phyloP scores from a whole-genome alignment of 2,797 vertebrate species.

The Adelosebastes latens region DNA sequence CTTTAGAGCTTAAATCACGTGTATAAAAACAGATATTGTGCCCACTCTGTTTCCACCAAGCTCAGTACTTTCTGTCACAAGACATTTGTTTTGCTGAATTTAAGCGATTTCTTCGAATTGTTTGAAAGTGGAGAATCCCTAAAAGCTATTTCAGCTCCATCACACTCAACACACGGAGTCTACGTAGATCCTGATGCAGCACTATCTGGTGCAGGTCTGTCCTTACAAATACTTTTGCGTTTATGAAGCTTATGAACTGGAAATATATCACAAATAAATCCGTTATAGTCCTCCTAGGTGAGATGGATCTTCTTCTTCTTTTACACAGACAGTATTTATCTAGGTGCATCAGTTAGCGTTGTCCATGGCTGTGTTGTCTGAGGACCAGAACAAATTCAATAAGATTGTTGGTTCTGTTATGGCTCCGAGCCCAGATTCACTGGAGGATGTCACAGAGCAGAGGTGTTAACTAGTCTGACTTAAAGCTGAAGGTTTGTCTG shows the following conservation, averaged over 20 bases:
- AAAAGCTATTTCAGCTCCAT: slow-evolving; percentile 13
- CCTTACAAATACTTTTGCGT: slow-evolving; percentile 2
- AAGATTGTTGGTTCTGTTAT: not conserved
- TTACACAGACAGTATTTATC: slow-evolving; percentile 4
- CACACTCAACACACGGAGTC: not conserved
- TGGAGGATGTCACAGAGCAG: not conserved
- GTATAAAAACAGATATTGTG: not conserved
- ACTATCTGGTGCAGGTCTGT: not conserved
- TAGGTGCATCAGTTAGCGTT: not conserved
- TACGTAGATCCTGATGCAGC: slow-evolving; percentile 26
- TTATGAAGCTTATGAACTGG: not conserved
- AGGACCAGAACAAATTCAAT: slow-evolving; percentile 15
- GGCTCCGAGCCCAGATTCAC: slow-evolving; percentile 3
- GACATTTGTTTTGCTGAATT: not conserved
- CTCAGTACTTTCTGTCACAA: not conserved
- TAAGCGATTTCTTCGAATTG: not conserved
- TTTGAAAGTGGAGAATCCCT: not conserved
- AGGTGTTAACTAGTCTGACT: not conserved
- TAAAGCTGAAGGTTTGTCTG: not conserved
- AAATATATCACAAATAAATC: too few species aligned
- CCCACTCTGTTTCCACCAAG: not conserved
- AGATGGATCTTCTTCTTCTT: not conserved
- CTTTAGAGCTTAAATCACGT: slow-evolving; percentile 3
- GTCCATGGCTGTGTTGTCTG: not conserved
- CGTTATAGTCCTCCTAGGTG: not conserved